Conservation (phyloP, 1,140 invertebrate genomes). For the Hydropsyche tenuis region DNA sequence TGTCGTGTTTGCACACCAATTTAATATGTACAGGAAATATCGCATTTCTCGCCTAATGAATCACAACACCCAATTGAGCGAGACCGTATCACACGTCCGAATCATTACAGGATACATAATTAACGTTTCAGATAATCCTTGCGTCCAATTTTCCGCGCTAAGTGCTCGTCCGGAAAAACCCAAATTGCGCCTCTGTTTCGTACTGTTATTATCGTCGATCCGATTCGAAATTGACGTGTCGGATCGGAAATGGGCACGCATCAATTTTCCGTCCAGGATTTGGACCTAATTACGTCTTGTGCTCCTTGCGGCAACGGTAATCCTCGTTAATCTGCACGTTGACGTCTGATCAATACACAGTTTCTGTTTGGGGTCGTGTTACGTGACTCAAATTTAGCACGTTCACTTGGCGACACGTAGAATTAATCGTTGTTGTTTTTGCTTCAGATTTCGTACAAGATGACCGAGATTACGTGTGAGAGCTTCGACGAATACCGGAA, state of each 20-base stretch:
- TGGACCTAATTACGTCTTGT: background rate
- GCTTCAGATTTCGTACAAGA: slow-evolving; percentile 12
- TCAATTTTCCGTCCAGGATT: slow-evolving; percentile 13
- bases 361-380: background rate
- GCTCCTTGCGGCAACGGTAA: background rate
- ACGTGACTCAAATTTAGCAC: background rate
- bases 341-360: slow-evolving; percentile 10
- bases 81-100: too few species aligned
- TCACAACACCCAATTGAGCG: background rate
- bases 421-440: background rate
- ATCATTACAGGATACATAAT: too few species aligned
- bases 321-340: slow-evolving; percentile 5
- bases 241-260: background rate
- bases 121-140: too few species aligned
- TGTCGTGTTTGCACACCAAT: too few species aligned
- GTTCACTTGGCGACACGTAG: background rate
- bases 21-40: background rate
- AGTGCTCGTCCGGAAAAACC: too few species aligned
- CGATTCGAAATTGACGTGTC: background rate
- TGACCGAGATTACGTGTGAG: background rate
- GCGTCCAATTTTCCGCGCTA: too few species aligned
- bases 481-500: slow-evolving; percentile 2
- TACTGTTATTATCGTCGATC: background rate
- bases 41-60: slow-evolving; percentile 14
- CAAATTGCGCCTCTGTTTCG: too few species aligned